phyloP scores from a whole-genome alignment of 2,113 vertebrate genomes.

The Tachuris rubrigastra region DNA sequence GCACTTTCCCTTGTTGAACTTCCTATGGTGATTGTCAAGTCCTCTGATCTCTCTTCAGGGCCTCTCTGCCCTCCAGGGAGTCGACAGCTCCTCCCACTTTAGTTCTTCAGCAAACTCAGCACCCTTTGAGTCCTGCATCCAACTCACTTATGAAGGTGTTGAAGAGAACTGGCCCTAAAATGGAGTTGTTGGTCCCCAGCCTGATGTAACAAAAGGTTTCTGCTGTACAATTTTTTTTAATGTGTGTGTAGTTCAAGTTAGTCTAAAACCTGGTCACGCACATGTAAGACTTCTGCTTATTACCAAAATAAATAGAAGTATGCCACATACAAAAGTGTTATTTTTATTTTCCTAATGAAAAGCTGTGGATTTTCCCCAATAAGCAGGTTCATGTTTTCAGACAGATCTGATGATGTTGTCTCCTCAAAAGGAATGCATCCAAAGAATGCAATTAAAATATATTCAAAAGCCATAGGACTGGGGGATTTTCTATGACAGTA shows the following conservation, averaged over 20 bases:
- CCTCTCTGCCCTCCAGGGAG: background rate
- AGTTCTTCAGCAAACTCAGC: background rate
- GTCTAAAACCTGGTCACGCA: background rate
- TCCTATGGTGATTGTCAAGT: background rate
- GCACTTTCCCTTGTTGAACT: background rate
- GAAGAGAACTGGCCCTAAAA: background rate
- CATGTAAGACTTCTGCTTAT: background rate
- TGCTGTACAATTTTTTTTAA: background rate
- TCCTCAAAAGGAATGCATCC: background rate
- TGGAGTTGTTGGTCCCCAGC: background rate
- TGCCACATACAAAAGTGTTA: background rate
- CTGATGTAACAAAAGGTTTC: background rate
- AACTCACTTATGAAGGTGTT: background rate
- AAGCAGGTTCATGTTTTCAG: background rate
- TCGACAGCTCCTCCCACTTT: background rate
- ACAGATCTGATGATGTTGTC: background rate
- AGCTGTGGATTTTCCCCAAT: background rate
- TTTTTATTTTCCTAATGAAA: constrained; percentile 27
- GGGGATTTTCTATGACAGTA: background rate
- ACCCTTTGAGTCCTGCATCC: rapidly evolving
- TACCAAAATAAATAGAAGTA: background rate
- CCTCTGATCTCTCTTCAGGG: background rate
- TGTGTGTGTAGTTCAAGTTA: background rate
- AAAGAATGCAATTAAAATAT: background rate
- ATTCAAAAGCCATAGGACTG: background rate